Conservation (phyloP, 2,113 vertebrate genomes). For the Perca schrenkii region DNA sequence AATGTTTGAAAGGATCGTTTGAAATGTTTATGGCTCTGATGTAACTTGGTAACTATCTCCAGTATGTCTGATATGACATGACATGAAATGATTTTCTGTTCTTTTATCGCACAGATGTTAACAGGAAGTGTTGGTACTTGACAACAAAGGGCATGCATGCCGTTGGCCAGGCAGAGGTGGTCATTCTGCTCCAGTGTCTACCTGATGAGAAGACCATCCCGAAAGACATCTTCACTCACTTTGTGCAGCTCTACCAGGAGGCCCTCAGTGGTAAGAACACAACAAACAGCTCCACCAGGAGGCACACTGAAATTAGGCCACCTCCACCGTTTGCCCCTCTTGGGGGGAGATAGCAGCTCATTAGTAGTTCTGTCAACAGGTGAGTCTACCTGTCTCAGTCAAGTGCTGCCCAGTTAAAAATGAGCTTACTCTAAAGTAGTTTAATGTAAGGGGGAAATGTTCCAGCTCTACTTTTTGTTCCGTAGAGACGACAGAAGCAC, state of each 20-base stretch:
- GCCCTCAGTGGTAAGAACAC: conserved; percentile 89
- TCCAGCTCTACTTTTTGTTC: conserved; percentile 40
- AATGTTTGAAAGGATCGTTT: not conserved
- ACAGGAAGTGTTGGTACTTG: conserved; percentile 98
- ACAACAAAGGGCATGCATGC: conserved; percentile 99
- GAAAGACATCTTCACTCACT: conserved; percentile 96
- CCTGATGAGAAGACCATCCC: conserved; percentile 98
- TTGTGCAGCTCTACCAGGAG: conserved; percentile 97
- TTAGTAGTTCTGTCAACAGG: conserved; percentile 36
- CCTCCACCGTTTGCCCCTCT: conserved; percentile 5
- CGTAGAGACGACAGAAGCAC: conserved; percentile 14
- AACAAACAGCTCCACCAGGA: conserved; percentile 17
- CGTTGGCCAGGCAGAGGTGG: conserved; percentile 94
- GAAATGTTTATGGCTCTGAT: not conserved
- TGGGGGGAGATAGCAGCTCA: conserved; percentile 20
- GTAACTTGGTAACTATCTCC: not conserved
- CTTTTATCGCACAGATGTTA: conserved; percentile 88
- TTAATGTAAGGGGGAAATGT: conserved; percentile 7
- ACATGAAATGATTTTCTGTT: too few relatives aligned
- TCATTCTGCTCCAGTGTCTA: conserved; percentile 97
- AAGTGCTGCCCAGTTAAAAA: conserved; percentile 17
- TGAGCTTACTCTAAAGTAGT: not conserved
- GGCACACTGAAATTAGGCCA: conserved; percentile 25
- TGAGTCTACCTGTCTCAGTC: conserved; percentile 6
- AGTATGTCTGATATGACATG: not conserved